phyloP scores from a whole-genome alignment of 2,888 invertebrate genomes.

The Drosophila leonis region DNA sequence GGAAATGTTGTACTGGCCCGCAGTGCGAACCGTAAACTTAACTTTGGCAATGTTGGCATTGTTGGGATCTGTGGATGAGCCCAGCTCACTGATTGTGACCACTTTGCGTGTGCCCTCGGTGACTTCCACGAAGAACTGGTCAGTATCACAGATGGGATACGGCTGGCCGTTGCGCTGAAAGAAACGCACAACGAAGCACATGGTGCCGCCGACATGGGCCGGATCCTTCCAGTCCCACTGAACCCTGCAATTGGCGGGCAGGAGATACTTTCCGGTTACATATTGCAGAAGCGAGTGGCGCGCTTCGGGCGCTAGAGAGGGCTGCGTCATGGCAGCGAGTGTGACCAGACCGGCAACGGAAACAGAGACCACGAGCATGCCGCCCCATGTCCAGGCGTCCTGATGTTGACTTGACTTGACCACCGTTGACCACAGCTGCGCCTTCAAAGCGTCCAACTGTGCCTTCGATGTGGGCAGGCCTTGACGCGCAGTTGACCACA shows the following conservation, averaged over 20 bases:
- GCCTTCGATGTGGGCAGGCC: conserved; percentile 93
- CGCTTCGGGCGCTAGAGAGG: conserved; percentile 94
- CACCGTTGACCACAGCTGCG: conserved; percentile 94
- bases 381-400: conserved; percentile 97
- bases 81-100: conserved; percentile 93
- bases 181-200: conserved; percentile 96
- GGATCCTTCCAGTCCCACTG: conserved; percentile 96
- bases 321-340: conserved; percentile 95
- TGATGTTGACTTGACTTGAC: conserved; percentile 94
- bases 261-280: conserved; percentile 95
- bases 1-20: conserved; percentile 94
- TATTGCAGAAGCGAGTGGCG: conserved; percentile 95
- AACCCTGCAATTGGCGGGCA: conserved; percentile 93
- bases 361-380: conserved; percentile 95
- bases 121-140: conserved; percentile 94
- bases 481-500: conserved; percentile 93
- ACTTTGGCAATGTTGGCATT: conserved; percentile 94
- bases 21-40: conserved; percentile 96
- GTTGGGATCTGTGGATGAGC: conserved; percentile 93
- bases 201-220: conserved; percentile 94
- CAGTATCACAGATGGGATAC: conserved; percentile 97
- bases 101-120: conserved; percentile 93
- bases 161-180: conserved; percentile 97
- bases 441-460: conserved; percentile 91
- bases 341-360: conserved; percentile 95